Base-by-base conservation (phyloP, 2,113 vertebrate genomes). In the Casuarius casuarius region DNA sequence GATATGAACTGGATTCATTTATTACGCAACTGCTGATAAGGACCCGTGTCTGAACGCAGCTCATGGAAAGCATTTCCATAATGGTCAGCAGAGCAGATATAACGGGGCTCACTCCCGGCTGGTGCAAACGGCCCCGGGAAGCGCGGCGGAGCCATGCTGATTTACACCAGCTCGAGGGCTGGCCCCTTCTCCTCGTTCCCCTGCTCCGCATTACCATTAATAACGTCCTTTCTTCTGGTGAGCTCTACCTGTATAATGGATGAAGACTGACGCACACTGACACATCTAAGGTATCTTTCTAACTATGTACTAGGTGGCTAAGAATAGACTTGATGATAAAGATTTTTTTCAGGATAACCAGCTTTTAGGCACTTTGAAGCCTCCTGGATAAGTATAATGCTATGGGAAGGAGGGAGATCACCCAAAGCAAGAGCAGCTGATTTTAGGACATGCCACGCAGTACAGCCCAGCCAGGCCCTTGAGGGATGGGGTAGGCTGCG, bases 1-100 rank as follows among this genome's bases (percentile, higher is more conserved):
- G 73, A 79, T 91, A 80, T 8, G 77, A 97, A 97, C 95, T 66
- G 91, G 76, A 87, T 92, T 92, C 96, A 96, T 98, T 97, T 95
- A 96, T 93, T 91, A 80, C 77, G 84, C 51, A 82, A 72, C 0
- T 42, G 80, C 72, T 92, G 95, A 72, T 95, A 92, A 96, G 95
- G 76, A 91, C 82, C 86, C 92, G 51, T 4, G 90, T 73, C 61
- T 92, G 92, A 95, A 88, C 4, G 62, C 76, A 85, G 92, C 86
- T 74, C 77, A 20, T 25, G 70, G 89, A 83, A 92, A 93, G 65
- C 9, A 15, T 82, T 87, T 91, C 81, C 92, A 66, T 66, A 72
- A 58, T n/a, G 85, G 91, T 94, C 94, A 95, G 46, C 4, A 82
- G 78, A 82, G 62, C 90, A 75, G 84, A 87, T 38, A 61, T 5